Conservation (phyloP, 2,888 invertebrate genomes). For the Epirrita christyi region DNA sequence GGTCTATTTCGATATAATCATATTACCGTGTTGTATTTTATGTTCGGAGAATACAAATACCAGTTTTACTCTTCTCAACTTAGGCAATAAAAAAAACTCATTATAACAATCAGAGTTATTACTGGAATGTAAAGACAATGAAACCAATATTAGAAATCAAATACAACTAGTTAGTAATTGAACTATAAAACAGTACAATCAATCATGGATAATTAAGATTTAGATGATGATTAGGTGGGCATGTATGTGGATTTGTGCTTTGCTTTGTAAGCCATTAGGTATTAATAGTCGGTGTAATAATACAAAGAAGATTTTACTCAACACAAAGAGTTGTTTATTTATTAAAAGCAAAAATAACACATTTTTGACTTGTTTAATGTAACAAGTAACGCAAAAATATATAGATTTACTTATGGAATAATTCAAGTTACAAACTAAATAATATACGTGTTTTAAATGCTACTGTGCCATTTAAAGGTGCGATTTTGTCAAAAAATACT, state of each 20-base stretch:
- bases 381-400: not conserved
- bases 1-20: too few species aligned
- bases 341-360: too few species aligned
- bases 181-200: slow-evolving; percentile 15
- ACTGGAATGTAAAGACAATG: slow-evolving; percentile 12
- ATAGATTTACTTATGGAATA: too few species aligned
- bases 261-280: slow-evolving; percentile 23
- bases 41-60: slow-evolving; percentile 56
- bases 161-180: slow-evolving; percentile 12
- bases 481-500: too few species aligned
- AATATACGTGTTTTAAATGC: too few species aligned
- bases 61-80: slow-evolving; percentile 41
- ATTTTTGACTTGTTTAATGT: not conserved
- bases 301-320: not conserved
- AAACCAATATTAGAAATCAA: slow-evolving; percentile 29
- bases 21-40: too few species aligned
- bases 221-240: slow-evolving; percentile 46
- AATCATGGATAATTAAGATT: not conserved
- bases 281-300: not conserved
- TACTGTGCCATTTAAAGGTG: too few species aligned
- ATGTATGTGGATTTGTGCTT: slow-evolving; percentile 59
- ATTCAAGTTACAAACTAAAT: too few species aligned
- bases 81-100: slow-evolving; percentile 28
- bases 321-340: too few species aligned
- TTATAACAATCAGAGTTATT: slow-evolving; percentile 14